Evolutionary conservation across 1,140 invertebrate genomes (phyloP).

Genomic region (Trichoplusia ni): DNA sequence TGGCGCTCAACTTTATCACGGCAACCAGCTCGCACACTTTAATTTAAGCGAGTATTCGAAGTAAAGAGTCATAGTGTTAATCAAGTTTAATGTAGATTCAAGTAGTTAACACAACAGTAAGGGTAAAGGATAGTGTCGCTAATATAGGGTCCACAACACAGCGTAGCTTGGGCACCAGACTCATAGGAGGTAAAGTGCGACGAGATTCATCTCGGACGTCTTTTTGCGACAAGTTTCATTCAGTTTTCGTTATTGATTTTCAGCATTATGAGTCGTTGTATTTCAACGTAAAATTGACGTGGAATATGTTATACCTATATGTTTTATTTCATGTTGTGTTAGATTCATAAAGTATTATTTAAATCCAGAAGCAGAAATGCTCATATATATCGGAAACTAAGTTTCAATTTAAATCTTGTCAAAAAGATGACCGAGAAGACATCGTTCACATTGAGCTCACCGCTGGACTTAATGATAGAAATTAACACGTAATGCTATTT

Average conservation of each 20-base stretch:
- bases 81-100: too few relatives aligned
- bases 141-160: slow-evolving; percentile 3
- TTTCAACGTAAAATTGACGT: too few relatives aligned
- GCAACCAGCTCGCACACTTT: too few relatives aligned
- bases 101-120: not conserved
- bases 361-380: too few relatives aligned
- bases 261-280: too few relatives aligned
- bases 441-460: slow-evolving; percentile 13
- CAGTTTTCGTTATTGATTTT: not conserved
- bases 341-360: too few relatives aligned
- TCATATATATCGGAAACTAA: too few relatives aligned
- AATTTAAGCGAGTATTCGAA: too few relatives aligned
- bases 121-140: slow-evolving; percentile 3
- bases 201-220: not conserved
- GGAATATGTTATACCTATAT: too few relatives aligned
- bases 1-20: too few relatives aligned
- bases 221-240: not conserved
- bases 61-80: too few relatives aligned
- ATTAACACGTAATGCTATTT: slow-evolving; percentile 38
- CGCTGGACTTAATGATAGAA: slow-evolving; percentile 21
- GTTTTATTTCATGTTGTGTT: too few relatives aligned
- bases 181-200: not conserved
- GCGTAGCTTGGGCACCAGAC: slow-evolving; percentile 11
- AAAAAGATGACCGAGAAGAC: slow-evolving; percentile 6
- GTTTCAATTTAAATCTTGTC: not conserved